These are phyloP conservation scores for Tenthredo notha DNA, from an alignment of 2,888 invertebrate species.

Conservation along the genomic window DNA sequence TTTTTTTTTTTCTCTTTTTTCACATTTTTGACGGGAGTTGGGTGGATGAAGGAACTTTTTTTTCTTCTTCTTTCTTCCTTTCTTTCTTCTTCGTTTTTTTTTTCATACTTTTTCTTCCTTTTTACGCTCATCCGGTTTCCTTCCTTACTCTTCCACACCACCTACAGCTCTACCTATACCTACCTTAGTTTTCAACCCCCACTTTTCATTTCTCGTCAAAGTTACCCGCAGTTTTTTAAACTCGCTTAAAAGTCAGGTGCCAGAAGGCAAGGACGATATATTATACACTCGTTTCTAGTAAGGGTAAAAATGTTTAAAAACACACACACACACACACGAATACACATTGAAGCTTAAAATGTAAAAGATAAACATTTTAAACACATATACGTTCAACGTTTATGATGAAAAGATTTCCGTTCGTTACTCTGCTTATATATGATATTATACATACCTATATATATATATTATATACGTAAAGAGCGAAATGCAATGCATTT, in stretches of 20 bases:
- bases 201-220: background rate
- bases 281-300: no score
- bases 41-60: background rate
- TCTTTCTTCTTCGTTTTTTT: background rate
- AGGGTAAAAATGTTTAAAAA: no score
- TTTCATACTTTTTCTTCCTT: background rate
- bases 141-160: background rate
- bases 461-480: no score
- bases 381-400: no score
- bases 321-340: no score
- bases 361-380: no score
- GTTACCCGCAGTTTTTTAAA: constrained; percentile 18
- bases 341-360: no score
- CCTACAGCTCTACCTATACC: background rate
- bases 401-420: no score
- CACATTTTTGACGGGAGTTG: background rate
- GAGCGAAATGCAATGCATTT: no score
- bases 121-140: background rate
- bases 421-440: no score
- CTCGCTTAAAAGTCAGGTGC: constrained; percentile 16
- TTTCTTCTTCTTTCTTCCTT: background rate
- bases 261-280: background rate
- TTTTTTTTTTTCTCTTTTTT: background rate
- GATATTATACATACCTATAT: no score
- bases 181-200: background rate